A percentile compares a stretch with the other conserved stretches of the same genome.
These are phyloP conservation scores for Drymodes brunneopygia DNA, from an alignment of 2,113 vertebrate species.

Conservation along the genomic window DNA sequence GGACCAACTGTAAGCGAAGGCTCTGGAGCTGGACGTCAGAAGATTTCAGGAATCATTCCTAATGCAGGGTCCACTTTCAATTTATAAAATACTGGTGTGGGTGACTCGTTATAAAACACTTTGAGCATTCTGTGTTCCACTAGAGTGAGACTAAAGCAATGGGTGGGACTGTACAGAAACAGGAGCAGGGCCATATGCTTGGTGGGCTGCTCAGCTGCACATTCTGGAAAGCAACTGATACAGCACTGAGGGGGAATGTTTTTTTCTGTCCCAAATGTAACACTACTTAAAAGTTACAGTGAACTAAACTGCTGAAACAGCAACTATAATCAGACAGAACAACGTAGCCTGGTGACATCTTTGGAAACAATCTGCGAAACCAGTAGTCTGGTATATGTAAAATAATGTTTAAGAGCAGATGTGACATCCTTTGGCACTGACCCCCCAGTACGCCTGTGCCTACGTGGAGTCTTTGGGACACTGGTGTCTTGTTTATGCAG, in stretches of 20 bases:
- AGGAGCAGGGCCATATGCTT: neutral
- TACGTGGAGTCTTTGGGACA: neutral
- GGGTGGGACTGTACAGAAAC: neutral
- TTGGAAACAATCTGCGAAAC: neutral
- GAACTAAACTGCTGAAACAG: neutral
- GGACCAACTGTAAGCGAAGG: neutral
- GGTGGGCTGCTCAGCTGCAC: neutral
- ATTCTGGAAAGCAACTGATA: neutral
- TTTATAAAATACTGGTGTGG: neutral
- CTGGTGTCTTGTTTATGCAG: neutral
- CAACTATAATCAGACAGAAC: neutral
- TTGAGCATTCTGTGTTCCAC: neutral
- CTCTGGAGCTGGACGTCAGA: neutral
- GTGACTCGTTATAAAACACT: neutral
- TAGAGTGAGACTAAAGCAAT: neutral
- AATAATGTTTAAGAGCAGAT: neutral
- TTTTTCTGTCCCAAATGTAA: neutral
- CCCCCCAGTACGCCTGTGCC: accelerated
- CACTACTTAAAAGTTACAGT: neutral
- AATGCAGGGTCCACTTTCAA: neutral
- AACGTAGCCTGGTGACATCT: neutral
- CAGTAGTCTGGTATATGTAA: neutral
- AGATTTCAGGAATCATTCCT: neutral
- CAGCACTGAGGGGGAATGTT: neutral
- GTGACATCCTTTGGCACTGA: neutral